Evolutionary conservation across 2,888 invertebrate genomes (phyloP).

Genomic region (Lasioglossum malachurum): DNA sequence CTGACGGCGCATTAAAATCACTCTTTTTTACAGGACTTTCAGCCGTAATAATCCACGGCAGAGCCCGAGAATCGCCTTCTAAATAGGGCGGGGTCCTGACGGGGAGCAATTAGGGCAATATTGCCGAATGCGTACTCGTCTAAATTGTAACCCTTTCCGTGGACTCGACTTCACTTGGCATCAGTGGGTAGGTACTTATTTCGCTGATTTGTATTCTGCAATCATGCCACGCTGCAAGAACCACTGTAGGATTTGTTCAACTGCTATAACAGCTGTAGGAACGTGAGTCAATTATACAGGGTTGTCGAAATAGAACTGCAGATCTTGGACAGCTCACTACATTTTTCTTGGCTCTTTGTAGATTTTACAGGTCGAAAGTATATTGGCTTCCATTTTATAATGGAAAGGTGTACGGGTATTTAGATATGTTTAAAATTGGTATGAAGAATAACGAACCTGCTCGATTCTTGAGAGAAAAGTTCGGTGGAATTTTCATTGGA

Average conservation of each 20-base stretch:
- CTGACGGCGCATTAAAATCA: constrained; percentile 65
- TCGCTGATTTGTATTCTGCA: not conserved
- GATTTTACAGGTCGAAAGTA: too few species aligned
- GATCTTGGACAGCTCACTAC: too few species aligned
- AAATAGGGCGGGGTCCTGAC: not conserved
- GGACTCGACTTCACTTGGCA: not conserved
- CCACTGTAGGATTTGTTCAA: not conserved
- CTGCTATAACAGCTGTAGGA: not conserved
- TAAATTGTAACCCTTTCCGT: not conserved
- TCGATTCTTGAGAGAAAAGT: too few species aligned
- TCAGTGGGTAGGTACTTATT: not conserved
- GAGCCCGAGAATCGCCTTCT: not conserved
- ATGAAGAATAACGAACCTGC: too few species aligned
- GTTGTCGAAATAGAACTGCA: too few species aligned
- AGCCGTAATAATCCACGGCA: constrained; percentile 56
- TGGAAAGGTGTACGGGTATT: too few species aligned
- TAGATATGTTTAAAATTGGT: too few species aligned
- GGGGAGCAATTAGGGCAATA: constrained; percentile 41
- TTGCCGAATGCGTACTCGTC: not conserved
- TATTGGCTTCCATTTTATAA: too few species aligned
- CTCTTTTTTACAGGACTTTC: constrained; percentile 42
- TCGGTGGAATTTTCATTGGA: too few species aligned
- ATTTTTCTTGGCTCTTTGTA: too few species aligned
- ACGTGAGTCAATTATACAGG: too few species aligned
- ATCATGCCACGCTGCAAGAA: not conserved